A percentile compares a stretch with the other conserved stretches of the same genome.
Evolutionary conservation across 2,113 vertebrate species (phyloP).

Genomic region (Perca fluviatilis): DNA sequence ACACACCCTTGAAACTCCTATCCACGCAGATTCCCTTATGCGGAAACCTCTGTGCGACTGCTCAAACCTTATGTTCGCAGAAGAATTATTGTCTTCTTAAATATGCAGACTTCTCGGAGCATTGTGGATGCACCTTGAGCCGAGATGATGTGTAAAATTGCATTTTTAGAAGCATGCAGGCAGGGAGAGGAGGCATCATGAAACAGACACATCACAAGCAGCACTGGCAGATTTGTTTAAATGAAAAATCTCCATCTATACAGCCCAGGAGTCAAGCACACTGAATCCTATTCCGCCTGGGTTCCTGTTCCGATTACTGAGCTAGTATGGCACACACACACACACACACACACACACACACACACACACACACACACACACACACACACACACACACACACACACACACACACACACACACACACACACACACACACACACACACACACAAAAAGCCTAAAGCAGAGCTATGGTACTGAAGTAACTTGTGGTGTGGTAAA

Average conservation of each 20-base stretch:
- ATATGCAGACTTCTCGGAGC: constrained; percentile 69
- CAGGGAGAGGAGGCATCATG: constrained; percentile 55
- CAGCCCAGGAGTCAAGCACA: constrained; percentile 65
- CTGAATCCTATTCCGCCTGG: constrained; percentile 68
- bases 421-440: neutral
- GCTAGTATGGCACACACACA: constrained; percentile 32
- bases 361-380: neutral
- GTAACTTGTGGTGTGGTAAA: constrained; percentile 53
- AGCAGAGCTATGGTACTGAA: constrained; percentile 57
- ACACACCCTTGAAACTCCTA: constrained; percentile 37
- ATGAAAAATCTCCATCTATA: constrained; percentile 72
- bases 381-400: neutral
- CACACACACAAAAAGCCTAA: constrained; percentile 35
- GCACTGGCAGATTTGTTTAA: constrained; percentile 69
- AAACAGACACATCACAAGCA: constrained; percentile 65
- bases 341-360: neutral
- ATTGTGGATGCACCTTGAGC: constrained; percentile 70
- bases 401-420: neutral
- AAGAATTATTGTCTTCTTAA: constrained; percentile 65
- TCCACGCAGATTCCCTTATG: constrained; percentile 41
- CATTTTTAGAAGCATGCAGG: constrained; percentile 65
- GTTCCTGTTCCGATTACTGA: constrained; percentile 68
- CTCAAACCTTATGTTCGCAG: constrained; percentile 43
- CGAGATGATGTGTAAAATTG: constrained; percentile 76
- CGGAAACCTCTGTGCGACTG: constrained; percentile 50